A percentile compares a stretch with the other conserved stretches of the same genome.
These are phyloP conservation scores for Lepeophtheirus salmonis DNA, from an alignment of 1,140 invertebrate genomes.

Conservation along the genomic window DNA sequence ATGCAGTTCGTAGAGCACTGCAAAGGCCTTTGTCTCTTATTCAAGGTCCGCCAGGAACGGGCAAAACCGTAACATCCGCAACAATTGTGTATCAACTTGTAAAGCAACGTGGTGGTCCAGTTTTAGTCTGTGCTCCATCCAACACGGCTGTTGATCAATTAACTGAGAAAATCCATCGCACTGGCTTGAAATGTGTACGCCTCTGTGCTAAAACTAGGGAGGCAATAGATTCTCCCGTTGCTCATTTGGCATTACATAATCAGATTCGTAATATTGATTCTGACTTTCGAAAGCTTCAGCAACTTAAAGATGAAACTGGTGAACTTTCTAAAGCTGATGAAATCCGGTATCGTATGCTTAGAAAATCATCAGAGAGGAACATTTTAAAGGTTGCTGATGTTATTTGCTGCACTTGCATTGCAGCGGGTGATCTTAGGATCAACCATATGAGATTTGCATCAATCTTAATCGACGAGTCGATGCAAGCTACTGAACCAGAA, in stretches of 20 bases:
- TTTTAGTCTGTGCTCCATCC: conserved; percentile 92
- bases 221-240: conserved; percentile 91
- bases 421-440: conserved; percentile 83
- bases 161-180: conserved; percentile 95
- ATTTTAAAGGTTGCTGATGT: conserved; percentile 89
- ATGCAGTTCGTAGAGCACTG: conserved; percentile 95
- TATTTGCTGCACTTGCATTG: conserved; percentile 96
- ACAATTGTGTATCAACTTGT: conserved; percentile 97
- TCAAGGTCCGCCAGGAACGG: conserved; percentile 75
- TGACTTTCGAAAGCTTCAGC: conserved; percentile 84
- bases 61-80: conserved; percentile 97
- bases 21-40: conserved; percentile 91
- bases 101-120: conserved; percentile 69
- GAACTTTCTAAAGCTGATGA: conserved; percentile 76
- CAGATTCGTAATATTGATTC: conserved; percentile 37
- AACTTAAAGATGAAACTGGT: conserved; percentile 90
- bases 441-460: conserved; percentile 83
- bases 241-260: conserved; percentile 89
- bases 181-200: conserved; percentile 84
- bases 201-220: conserved; percentile 95
- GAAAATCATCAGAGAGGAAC: conserved; percentile 76
- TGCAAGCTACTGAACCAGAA: conserved; percentile 85
- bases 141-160: conserved; percentile 98
- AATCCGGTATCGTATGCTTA: conserved; percentile 74
- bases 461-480: conserved; percentile 92